Evolutionary conservation across 2,113 vertebrate genomes (phyloP), one percentile per base, ranked within the genome.

Genomic region (Hippolais icterina): DNA sequence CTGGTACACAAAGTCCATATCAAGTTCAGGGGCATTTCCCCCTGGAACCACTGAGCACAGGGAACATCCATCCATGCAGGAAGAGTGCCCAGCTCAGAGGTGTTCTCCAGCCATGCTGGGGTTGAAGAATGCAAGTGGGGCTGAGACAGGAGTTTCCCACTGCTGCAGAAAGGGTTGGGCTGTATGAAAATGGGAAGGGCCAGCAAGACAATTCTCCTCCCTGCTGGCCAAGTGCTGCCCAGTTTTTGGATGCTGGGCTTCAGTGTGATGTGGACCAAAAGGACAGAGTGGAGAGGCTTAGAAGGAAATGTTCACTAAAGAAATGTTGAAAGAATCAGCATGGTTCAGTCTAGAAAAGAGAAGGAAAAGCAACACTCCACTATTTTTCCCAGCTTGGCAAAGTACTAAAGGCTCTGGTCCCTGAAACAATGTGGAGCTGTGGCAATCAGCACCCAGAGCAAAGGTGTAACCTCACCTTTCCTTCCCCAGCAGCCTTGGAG

Each of bases 71-170:
- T 8, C n/a, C 41, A 15, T 2, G 6, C 87, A 74, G 52, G 57
- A 70, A 17, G 21, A 81, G 72, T 19, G 46, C 24, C 31, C 0
- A 0, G 12, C 52, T 49, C 37, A 23, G 57, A 37, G 39, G 5
- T 12, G 37, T 2, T 65, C 64, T 75, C 19, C 52, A 49, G 69
- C 78, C 49, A 22, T 5, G 41, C 64, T 49, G 64, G 33, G 8
- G 4, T 0, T 42, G 27, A 49, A 69, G 54, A 78, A 52, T 14
- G n/a, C 16, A 29, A 24, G 54, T 17, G 37, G 41, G 37, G 47
- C 60, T 66, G 56, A 75, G 47, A 57, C 16, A 35, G 15, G 19
- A 59, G 56, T 24, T 75, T 35, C 60, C 41, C 6, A 4, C 15
- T 83, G n/a, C 66, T 31, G 56, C 37, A 47, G n/a, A 49, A n/a